Conservation (phyloP, 1,140 invertebrate genomes). For the Philopotamus ludificatus region DNA sequence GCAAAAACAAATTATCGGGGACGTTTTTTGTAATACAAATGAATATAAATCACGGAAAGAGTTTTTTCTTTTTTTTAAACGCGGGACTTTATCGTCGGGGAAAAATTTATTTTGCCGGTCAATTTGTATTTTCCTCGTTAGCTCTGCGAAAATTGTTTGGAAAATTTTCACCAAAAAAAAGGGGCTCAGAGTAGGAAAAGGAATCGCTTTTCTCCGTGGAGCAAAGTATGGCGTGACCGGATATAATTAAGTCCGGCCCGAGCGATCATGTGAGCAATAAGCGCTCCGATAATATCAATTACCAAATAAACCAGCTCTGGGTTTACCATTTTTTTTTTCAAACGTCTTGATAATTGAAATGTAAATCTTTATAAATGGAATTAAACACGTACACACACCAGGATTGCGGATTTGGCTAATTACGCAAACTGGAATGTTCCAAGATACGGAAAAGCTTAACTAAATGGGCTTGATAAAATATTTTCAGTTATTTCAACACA, state of each 20-base stretch:
- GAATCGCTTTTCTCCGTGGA: neutral
- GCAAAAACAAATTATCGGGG: too few species aligned
- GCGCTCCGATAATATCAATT: conserved; percentile 23
- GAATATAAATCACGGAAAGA: conserved; percentile 27
- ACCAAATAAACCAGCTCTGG: conserved; percentile 7
- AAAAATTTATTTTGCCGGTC: conserved; percentile 25
- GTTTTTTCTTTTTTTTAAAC: conserved; percentile 10
- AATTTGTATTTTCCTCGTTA: conserved; percentile 29
- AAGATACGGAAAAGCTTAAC: too few species aligned
- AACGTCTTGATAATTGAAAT: too few species aligned
- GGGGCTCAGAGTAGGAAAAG: neutral
- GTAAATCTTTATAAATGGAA: too few species aligned
- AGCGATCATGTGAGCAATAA: conserved; percentile 25
- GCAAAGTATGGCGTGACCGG: conserved; percentile 25
- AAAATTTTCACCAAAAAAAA: conserved; percentile 9
- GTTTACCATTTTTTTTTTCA: too few species aligned
- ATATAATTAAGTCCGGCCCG: conserved; percentile 19
- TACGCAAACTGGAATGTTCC: too few species aligned
- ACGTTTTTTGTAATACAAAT: conserved; percentile 1
- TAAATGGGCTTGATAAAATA: too few species aligned
- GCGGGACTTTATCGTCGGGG: conserved; percentile 19
- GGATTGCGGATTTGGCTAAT: too few species aligned
- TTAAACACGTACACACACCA: too few species aligned
- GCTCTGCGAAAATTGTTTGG: conserved; percentile 2
- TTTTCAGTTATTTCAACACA: too few species aligned